Evolutionary conservation across 2,888 invertebrate genomes (phyloP).

Genomic region (Eremobia ochroleuca): DNA sequence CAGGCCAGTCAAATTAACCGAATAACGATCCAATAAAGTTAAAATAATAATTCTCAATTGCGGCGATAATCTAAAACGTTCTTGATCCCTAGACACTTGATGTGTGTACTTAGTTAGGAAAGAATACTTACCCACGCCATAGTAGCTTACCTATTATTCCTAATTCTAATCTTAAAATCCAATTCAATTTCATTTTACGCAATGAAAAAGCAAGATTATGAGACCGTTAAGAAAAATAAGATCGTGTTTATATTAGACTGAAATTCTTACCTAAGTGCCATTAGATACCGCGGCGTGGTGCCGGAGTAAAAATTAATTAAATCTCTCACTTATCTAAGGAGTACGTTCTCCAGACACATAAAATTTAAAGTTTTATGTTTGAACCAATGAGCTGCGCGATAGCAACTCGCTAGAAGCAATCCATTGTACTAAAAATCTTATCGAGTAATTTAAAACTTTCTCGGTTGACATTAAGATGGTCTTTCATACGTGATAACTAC

Average conservation of each 20-base stretch:
- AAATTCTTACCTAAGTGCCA: slow-evolving; percentile 73
- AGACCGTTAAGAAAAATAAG: slow-evolving; percentile 70
- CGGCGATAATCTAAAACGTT: no score
- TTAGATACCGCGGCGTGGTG: slow-evolving; percentile 70
- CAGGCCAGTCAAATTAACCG: no score
- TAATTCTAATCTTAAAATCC: slow-evolving; percentile 37
- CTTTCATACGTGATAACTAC: neutral
- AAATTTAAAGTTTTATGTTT: slow-evolving; percentile 56
- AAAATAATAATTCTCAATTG: no score
- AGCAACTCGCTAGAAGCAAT: slow-evolving; percentile 35
- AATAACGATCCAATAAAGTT: no score
- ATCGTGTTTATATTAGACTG: slow-evolving; percentile 71
- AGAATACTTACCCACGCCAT: neutral
- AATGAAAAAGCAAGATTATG: slow-evolving; percentile 64
- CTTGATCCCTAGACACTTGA: no score
- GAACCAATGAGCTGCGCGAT: slow-evolving; percentile 43
- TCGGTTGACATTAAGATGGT: neutral
- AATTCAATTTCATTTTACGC: slow-evolving; percentile 49
- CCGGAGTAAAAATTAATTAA: slow-evolving; percentile 81
- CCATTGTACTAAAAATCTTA: slow-evolving; percentile 26
- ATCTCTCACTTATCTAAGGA: slow-evolving; percentile 76
- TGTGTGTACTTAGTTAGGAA: no score
- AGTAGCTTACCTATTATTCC: slow-evolving; percentile 22
- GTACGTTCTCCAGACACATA: slow-evolving; percentile 71
- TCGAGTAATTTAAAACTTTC: slow-evolving; percentile 25